Evolutionary conservation across 2,113 vertebrate genomes (phyloP), one percentile per base, ranked within the genome.

Genomic region (Cettia cetti): DNA sequence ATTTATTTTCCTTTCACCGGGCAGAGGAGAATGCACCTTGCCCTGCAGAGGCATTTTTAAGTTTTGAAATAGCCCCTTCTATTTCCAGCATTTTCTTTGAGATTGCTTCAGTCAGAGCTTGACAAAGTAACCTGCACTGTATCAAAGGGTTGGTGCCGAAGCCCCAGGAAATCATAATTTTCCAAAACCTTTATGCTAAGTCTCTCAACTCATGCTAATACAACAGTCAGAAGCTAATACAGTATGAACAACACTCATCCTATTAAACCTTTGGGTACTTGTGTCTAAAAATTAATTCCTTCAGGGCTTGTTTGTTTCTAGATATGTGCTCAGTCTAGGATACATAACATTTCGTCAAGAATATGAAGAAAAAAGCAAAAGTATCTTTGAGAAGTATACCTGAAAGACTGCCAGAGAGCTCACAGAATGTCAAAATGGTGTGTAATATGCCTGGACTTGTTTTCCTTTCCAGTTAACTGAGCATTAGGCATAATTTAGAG

Each of bases 11-110:
- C 78, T 96, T 97, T 91, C 95, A 95, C 76, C 37, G 66, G 72
- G 74, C 54, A 61, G 85, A 97, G 87, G 79, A 96, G 94, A 97
- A 97, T 94, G 95, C 89, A 93, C 97, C 97, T 96, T 95, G 97
- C 91, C 94, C 88, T 86, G 75, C 81, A 94, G 92, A 97, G 82
- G 78, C 78, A 95, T 93, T 92, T 90, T 95, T 53, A 94, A 92
- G 70, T 95, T 97, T 96, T 3, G 21, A 97, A 98, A 97, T 89
- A 96, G 92, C 64, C 86, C 79, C 86, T 96, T 97, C 79, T 83
- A 81, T 95, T 97, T 96, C 86, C 92, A 96, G 74, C 56, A 91
- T 97, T 97, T 97, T 91, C 68, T 96, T 94, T 95, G 92, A 90
- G 91, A 94, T 97, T 45, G 87, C 91, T 94, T 90, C 88, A 96